Evolutionary conservation across 2,888 invertebrate genomes (phyloP).

Genomic region (Aphidius colemani): DNA sequence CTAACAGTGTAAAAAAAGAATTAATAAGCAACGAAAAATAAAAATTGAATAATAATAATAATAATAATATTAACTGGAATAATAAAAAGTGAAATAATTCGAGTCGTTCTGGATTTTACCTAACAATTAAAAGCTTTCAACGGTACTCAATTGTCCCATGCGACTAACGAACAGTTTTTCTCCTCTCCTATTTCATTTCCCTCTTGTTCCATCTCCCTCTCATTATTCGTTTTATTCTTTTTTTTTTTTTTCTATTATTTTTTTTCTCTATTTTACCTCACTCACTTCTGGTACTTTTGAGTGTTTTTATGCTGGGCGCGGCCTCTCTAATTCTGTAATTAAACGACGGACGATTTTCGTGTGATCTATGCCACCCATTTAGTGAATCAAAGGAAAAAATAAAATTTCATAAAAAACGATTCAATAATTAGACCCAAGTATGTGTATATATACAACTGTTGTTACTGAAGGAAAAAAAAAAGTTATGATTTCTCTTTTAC

Average conservation of each 20-base stretch:
- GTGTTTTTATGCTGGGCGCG: constrained; percentile 20
- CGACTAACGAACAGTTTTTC: constrained; percentile 25
- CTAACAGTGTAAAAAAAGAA: not conserved
- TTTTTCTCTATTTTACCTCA: constrained; percentile 2
- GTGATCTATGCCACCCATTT: constrained; percentile 20
- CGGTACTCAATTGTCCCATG: constrained; percentile 21
- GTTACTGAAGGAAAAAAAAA: not conserved
- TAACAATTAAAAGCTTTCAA: constrained; percentile 29
- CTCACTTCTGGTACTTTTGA: constrained; percentile 21
- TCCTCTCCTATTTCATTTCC: constrained; percentile 7
- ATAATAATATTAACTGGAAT: constrained; percentile 13
- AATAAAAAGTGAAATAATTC: constrained; percentile 13
- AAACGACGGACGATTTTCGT: constrained; percentile 20
- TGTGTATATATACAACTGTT: not conserved
- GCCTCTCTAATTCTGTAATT: constrained; percentile 22
- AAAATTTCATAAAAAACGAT: constrained; percentile 9
- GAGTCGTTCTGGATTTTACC: constrained; percentile 23
- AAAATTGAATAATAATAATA: constrained; percentile 1
- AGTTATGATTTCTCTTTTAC: not conserved
- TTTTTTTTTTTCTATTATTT: constrained; percentile 19
- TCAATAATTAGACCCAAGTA: constrained; percentile 5
- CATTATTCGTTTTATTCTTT: constrained; percentile 4
- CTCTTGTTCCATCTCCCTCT: constrained; percentile 25
- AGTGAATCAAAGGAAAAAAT: constrained; percentile 15
- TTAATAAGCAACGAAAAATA: not conserved